Conservation (phyloP, 2,113 vertebrate species). For the Pao palembangensis region DNA sequence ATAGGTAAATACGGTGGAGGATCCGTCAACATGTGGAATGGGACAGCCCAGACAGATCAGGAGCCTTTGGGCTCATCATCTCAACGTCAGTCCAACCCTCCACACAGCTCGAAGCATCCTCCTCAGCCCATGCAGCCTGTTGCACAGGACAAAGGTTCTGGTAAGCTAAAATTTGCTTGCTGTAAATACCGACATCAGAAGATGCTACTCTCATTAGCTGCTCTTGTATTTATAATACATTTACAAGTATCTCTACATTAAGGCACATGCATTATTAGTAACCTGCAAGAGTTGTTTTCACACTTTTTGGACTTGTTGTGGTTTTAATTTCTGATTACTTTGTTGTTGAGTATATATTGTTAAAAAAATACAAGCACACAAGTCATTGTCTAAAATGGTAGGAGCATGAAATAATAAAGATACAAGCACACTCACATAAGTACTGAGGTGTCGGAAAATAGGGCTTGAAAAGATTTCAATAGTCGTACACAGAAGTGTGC, state of each 20-base stretch:
- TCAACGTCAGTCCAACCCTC: constrained; percentile 58
- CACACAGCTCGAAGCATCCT: constrained; percentile 44
- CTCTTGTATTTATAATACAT: no score
- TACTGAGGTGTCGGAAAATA: background rate
- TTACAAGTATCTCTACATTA: background rate
- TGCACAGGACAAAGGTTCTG: constrained; percentile 78
- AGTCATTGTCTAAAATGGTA: constrained; percentile 3
- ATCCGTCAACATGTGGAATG: constrained; percentile 94
- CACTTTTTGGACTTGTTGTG: background rate
- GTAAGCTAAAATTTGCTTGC: constrained; percentile 65
- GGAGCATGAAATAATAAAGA: constrained; percentile 9
- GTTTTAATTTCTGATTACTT: background rate
- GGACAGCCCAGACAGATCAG: constrained; percentile 81
- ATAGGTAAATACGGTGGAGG: constrained; percentile 64
- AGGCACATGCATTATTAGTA: background rate
- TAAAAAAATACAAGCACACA: background rate
- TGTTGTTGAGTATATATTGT: background rate
- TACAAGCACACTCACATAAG: constrained; percentile 11
- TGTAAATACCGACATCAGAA: background rate
- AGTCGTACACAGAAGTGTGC: background rate
- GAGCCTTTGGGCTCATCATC: constrained; percentile 67
- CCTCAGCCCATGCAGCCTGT: constrained; percentile 55
- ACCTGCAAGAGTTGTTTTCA: constrained; percentile 2
- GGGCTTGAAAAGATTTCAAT: constrained; percentile 10
- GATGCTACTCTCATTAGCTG: no score